Evolutionary conservation across 2,113 vertebrate genomes (phyloP).

Genomic region (Sus scrofa): T2T-Sscrofa CM000827.6:44184501-44185000

Average conservation of each 20-base stretch:
- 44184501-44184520: neutral
- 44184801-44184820: neutral
- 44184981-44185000: neutral
- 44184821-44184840: neutral
- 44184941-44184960: too few relatives aligned
- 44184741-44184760: neutral
- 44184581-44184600: too few relatives aligned
- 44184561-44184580: too few relatives aligned
- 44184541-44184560: neutral
- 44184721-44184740: neutral
- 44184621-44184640: too few relatives aligned
- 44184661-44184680: too few relatives aligned
- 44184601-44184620: too few relatives aligned
- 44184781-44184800: neutral
- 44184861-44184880: too few relatives aligned
- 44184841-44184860: neutral
- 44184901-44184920: too few relatives aligned
- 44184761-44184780: neutral
- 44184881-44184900: too few relatives aligned
- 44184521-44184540: neutral
- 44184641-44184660: too few relatives aligned
- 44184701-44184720: neutral
- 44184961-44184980: neutral
- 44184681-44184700: neutral
- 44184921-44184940: too few relatives aligned